Evolutionary conservation across 2,113 vertebrate genomes (phyloP), one percentile per base, ranked within the genome.

Genomic region (Oophaga pumilio): DNA sequence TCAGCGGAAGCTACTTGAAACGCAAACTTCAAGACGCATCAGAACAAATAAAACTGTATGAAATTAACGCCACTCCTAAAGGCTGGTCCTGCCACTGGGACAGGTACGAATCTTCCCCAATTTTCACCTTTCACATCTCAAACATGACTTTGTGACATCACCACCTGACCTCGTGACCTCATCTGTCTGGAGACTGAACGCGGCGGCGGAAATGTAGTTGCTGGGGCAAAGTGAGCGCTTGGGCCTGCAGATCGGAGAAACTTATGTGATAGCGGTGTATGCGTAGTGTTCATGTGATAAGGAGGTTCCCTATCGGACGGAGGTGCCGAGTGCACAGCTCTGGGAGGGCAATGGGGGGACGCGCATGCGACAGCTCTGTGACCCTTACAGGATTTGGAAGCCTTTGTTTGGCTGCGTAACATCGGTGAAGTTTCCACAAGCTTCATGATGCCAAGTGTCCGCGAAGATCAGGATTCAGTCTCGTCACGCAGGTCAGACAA

Each of bases 61-160:
- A 99, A 99, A 97, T 99, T 96, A 99, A 99, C 98, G 98, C 98
- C 97, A 95, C 98, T 94, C 98, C 98, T 96, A 99, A 99, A 97
- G 98, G 98, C 98, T 99, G 98, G 98, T 98, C 98, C 97, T 99
- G 98, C 98, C 98, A 99, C 98, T 99, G 98, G 98, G 98, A 99
- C 98, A 99, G 98, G 98, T 99, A 99, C 97, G 98, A 95, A 97
- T 96, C 97, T 96, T 95, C 97, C 97, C 95, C 97, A 98, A 98
- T 96, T 97, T 83, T 83, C 81, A 97, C 97, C 97, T 98, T 95
- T 97, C 97, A 99, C 96, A 95, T 94, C 95, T 96, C 95, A 96
- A 88, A 96, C 95, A 95, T 95, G 95, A 95, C 96, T 95, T 43
- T 96, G 94, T 95, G 95, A 95, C 93, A 92, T 93, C 94, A 94